Evolutionary conservation across 1,140 invertebrate genomes (phyloP), one percentile per base, ranked within the genome.

Genomic region (Sinonovacula constricta): DNA sequence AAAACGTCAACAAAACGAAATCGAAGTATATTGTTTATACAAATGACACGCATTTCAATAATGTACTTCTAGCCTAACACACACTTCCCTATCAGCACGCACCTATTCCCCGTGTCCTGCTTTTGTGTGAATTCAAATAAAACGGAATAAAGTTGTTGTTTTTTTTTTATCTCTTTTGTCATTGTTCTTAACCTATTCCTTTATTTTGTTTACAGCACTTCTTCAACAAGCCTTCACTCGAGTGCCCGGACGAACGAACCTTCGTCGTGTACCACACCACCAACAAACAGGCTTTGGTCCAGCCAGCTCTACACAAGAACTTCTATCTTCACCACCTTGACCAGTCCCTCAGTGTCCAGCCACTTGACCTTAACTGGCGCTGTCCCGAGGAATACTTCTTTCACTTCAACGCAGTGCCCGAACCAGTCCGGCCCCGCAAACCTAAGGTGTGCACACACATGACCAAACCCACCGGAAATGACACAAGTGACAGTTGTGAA

Each of bases 371-470:
- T 15, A 78, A 78, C 65, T 69, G 56, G 67, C 18, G 75, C 34
- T 69, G 66, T 34, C 75, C 75, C 14, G 75, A 78, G 33, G 66
- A 78, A 39, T 78, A 69, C 31, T 78, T 78, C 49, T 78, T 78
- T 45, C 56, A 69, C 36, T 69, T 78, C 33, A 69, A 36, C 12
- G 67, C 66, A 0, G 57, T 78, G 2, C 59, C 75, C 3, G 65
- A 69, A 51, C 28, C 28, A 2, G 15, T 24, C 31, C 24, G 24
- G 12, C 36, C 30, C 28, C 26, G 26, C 15, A 63, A 31, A 26
- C 2, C 45, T 2, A 53, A 66, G 7, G 22, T 60, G n/a, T 69
- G 67, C 28, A 62, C 56, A 4, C 72, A 76, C 31, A 36, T 36
- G 56, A 22, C 34, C 2, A 33, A 39, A 14, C 26, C 0, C 34